Evolutionary conservation across 2,113 vertebrate species (phyloP).

Genomic region (Malurus melanocephalus): DNA sequence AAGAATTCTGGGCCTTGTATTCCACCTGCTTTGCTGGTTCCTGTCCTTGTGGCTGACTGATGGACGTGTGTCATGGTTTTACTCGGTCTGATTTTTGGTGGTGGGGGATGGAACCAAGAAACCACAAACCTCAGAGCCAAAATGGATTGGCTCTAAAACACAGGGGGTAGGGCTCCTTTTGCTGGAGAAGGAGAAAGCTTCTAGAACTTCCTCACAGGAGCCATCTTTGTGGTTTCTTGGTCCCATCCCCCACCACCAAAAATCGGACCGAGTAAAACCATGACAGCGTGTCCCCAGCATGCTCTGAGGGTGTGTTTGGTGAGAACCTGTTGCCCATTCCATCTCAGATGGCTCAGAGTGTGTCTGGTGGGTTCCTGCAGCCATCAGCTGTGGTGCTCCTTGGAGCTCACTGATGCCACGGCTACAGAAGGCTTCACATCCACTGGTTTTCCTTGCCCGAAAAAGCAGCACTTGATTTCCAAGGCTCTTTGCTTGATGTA

Average conservation of each 20-base stretch:
- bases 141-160: no score
- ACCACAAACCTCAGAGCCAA: no score
- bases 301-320: not conserved
- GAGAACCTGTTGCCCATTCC: not conserved
- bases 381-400: not conserved
- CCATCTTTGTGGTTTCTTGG: no score
- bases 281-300: accelerated
- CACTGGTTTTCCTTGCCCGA: not conserved
- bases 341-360: not conserved
- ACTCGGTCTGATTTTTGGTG: no score
- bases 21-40: not conserved
- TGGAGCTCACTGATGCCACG: accelerated
- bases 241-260: no score
- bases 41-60: not conserved
- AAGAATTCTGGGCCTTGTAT: not conserved
- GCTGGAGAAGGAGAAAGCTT: no score
- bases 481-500: not conserved
- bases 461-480: not conserved
- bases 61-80: accelerated
- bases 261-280: no score
- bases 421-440: not conserved
- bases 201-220: no score
- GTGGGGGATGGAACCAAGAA: no score
- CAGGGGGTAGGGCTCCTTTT: no score
- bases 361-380: not conserved